Base-by-base conservation (phyloP, 1,140 invertebrate genomes). In the Drosophila orosa region DNA sequence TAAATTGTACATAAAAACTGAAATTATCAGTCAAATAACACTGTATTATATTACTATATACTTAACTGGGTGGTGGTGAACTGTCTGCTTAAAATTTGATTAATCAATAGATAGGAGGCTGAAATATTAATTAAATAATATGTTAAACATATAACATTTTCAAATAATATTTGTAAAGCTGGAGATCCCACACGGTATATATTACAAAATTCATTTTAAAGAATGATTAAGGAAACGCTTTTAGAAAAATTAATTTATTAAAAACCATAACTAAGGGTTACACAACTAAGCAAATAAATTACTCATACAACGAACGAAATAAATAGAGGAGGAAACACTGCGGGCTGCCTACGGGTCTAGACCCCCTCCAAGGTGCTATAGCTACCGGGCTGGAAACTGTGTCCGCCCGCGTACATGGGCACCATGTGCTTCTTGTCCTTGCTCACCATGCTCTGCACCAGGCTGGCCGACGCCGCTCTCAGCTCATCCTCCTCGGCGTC, bases 351-450 rank as follows among this genome's bases (percentile, higher is more conserved):
- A 19, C 15, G 24, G 40, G 39, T 35, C 31, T 54, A 83, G 44
- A 78, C 78, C 1, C 83, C 83, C 6, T 78, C 39, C 52, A 87
- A 45, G 52, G 63, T 66, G 25, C 76, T 56, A 15, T 80, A 74
- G 62, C 54, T 80, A 22, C 33, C 56, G 17, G 58, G 39, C 22
- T 78, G 31, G n/a, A 89, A 83, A n/a, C 60, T 62, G 33, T 89
- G 85, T 0, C 73, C 85, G 4, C 74, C 50, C 4, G 90, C 90
- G 44, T 92, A 92, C 86, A 90, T 89, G 45, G 91, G 85, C 27
- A 82, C 57, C 73, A 92, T 79, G 44, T 92, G 89, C 57, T 92
- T 78, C 27, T 92, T 92, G 48, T 92, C 91, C 22, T 74, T 78
- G 7, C 63, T 60, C n/a, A 90, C 75, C 91, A 92, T 92, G 12